A percentile compares a stretch with the other conserved stretches of the same genome.
Conservation (phyloP, 1,140 invertebrate species). For the Triops cancriformis region DNA sequence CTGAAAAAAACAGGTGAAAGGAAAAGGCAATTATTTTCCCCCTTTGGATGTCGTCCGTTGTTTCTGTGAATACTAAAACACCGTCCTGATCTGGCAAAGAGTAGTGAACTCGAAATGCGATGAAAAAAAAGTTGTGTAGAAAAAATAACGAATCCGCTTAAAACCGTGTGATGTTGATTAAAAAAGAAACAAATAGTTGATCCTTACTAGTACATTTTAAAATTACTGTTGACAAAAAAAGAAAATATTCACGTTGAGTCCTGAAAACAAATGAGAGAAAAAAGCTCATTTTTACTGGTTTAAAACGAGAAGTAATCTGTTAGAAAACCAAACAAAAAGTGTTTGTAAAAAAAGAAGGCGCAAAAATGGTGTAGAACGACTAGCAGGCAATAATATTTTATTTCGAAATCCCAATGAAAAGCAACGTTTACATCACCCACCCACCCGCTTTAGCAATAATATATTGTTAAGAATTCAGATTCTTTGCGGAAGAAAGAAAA, state of each 20-base stretch:
- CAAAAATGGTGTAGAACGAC: neutral
- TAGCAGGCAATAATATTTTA: neutral
- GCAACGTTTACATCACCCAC: neutral
- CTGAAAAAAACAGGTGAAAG: neutral
- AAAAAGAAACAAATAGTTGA: neutral
- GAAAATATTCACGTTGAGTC: neutral
- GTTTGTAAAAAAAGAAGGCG: neutral
- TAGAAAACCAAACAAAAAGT: neutral
- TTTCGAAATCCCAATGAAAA: neutral
- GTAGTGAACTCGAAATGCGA: slow-evolving; percentile 7
- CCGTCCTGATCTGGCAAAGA: neutral
- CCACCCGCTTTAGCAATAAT: neutral
- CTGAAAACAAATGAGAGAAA: neutral
- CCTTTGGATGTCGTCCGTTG: neutral
- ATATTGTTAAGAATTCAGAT: neutral
- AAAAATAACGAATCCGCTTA: slow-evolving; percentile 2
- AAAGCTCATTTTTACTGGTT: neutral
- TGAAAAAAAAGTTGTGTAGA: neutral
- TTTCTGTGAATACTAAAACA: neutral
- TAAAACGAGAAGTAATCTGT: neutral
- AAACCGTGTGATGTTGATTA: neutral
- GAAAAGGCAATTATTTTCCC: neutral
- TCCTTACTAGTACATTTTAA: neutral
- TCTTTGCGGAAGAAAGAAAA: neutral
- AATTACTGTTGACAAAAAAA: neutral